Percentiles rank a stretch among this genome's conserved stretches.
phyloP scores from a whole-genome alignment of 2,797 vertebrate species.

The Synanceia verrucosa region DNA sequence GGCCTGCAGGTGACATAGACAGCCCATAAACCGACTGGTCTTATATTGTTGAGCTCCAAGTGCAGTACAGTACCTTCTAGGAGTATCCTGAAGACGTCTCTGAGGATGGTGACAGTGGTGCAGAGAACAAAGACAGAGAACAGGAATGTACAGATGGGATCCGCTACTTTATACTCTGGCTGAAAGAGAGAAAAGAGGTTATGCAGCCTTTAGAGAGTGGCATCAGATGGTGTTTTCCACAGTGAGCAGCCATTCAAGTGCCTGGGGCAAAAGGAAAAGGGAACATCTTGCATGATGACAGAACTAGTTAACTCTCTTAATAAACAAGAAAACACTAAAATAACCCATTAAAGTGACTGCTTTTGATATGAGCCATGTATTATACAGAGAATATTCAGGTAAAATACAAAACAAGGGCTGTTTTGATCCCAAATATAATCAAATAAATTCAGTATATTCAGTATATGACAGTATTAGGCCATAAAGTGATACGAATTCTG shows the following conservation, averaged over 20 bases:
- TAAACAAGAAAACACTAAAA: background rate
- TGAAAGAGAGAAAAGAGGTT: conserved; percentile 66
- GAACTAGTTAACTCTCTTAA: background rate
- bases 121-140: conserved; percentile 94
- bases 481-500: background rate
- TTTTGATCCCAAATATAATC: background rate
- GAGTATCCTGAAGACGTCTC: conserved; percentile 92
- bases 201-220: background rate
- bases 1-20: too few species aligned
- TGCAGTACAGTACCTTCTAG: conserved; percentile 93
- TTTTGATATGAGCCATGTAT: background rate
- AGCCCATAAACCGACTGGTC: too few species aligned
- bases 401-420: background rate
- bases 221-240: conserved; percentile 55
- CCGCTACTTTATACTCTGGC: conserved; percentile 95
- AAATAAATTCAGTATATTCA: background rate
- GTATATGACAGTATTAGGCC: background rate
- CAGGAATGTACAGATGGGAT: conserved; percentile 96
- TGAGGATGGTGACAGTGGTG: conserved; percentile 92
- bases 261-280: conserved; percentile 10
- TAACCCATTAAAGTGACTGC: background rate
- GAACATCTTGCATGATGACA: conserved; percentile 23
- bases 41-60: background rate
- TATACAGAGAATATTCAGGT: background rate
- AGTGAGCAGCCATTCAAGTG: conserved; percentile 8